A percentile compares a stretch with the other conserved stretches of the same genome.
Evolutionary conservation across 2,888 invertebrate genomes (phyloP).

Genomic region (Galeruca laticollis): DNA sequence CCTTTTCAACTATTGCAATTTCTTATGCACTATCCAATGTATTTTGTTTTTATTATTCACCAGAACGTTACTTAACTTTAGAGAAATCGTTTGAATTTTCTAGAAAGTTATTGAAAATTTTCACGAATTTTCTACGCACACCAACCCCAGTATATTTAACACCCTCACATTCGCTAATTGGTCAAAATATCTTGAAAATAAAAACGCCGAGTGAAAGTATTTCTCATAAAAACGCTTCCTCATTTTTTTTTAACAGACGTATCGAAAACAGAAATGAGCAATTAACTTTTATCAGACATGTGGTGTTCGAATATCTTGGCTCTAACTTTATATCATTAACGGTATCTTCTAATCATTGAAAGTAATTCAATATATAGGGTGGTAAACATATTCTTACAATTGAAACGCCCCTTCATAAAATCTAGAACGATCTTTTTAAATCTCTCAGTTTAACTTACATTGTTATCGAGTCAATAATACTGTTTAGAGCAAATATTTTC

Average conservation of each 20-base stretch:
- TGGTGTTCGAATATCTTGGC: constrained; percentile 9
- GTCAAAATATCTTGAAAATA: not conserved
- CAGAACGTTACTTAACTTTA: too few species aligned
- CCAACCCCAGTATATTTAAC: too few species aligned
- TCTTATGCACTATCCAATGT: too few species aligned
- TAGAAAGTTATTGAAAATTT: too few species aligned
- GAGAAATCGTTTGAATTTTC: too few species aligned
- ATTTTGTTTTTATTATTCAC: too few species aligned
- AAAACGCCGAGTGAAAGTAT: not conserved
- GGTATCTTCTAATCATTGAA: constrained; percentile 28
- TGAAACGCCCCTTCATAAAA: constrained; percentile 27
- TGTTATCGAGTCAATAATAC: not conserved
- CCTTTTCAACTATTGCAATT: too few species aligned
- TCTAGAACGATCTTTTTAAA: constrained; percentile 8
- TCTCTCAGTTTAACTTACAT: constrained; percentile 10
- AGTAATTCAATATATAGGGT: constrained; percentile 42
- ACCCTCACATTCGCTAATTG: too few species aligned
- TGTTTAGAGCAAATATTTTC: not conserved
- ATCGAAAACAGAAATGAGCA: too few species aligned
- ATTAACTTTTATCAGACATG: constrained; percentile 1
- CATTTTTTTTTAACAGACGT: not conserved
- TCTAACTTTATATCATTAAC: not conserved
- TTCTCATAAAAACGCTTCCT: not conserved
- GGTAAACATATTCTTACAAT: constrained; percentile 36
- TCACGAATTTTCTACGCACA: too few species aligned